Evolutionary conservation across 2,797 vertebrate genomes (phyloP).

Genomic region (Molossus molossus): DNA sequence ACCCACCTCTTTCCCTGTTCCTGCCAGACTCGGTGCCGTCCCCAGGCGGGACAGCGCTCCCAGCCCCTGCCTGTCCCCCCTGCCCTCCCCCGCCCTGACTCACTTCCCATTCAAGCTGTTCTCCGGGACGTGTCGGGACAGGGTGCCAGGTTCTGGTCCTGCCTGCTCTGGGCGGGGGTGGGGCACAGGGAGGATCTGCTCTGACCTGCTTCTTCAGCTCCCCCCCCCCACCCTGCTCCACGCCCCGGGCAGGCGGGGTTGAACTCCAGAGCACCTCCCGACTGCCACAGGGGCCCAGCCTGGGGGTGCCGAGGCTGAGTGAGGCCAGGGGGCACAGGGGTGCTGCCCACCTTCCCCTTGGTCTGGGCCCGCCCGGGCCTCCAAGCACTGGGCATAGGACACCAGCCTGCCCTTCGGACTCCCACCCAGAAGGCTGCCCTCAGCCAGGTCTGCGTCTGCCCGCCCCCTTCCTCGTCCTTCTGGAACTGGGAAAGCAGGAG

Average conservation of each 20-base stretch:
- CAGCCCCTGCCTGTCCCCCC: background rate
- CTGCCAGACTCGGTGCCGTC: slow-evolving; percentile 41
- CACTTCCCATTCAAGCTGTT: slow-evolving; percentile 80
- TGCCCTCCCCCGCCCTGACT: slow-evolving; percentile 52
- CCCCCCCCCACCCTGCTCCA: slow-evolving; percentile 33
- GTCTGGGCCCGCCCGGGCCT: background rate
- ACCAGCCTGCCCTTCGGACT: background rate
- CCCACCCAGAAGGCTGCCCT: slow-evolving; percentile 18
- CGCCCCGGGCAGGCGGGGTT: slow-evolving; percentile 64
- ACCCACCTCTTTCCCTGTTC: slow-evolving; percentile 24
- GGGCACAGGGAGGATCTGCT: slow-evolving; percentile 83
- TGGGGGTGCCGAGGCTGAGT: background rate
- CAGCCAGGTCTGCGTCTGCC: background rate
- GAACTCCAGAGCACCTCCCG: slow-evolving; percentile 83
- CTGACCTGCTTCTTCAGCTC: slow-evolving; percentile 85
- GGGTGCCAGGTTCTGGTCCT: slow-evolving; percentile 86
- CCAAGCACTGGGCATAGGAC: background rate
- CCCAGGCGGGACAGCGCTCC: slow-evolving; percentile 11
- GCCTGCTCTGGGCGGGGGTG: slow-evolving; percentile 86
- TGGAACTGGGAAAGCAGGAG: background rate
- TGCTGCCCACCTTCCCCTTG: background rate
- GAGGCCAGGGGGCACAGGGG: too few relatives aligned
- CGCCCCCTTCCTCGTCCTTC: background rate
- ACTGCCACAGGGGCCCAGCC: background rate
- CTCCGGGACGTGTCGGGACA: slow-evolving; percentile 87